These are phyloP conservation scores for Zele albiditarsus DNA, from an alignment of 2,888 invertebrate genomes.

Conservation along the genomic window DNA sequence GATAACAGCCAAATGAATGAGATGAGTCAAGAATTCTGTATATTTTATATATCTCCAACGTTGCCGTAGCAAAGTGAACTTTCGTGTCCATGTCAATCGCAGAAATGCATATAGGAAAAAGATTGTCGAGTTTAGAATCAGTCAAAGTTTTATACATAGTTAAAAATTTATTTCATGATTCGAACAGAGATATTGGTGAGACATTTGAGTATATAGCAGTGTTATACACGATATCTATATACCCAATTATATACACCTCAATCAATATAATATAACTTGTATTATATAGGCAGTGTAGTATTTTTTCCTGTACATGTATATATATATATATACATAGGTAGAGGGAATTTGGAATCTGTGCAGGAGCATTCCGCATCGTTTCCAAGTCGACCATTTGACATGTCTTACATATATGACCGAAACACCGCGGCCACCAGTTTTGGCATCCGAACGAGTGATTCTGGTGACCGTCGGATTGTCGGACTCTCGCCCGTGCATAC, in stretches of 20 bases:
- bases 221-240: no score
- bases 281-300: not conserved
- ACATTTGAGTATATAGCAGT: no score
- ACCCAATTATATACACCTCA: not conserved
- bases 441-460: constrained; percentile 66
- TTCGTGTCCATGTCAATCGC: constrained; percentile 18
- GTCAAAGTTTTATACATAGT: not conserved
- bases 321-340: constrained; percentile 59
- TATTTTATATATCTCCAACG: not conserved
- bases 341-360: constrained; percentile 68
- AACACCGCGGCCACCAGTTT: constrained; percentile 56
- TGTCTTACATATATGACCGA: constrained; percentile 56
- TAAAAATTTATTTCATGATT: not conserved
- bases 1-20: constrained; percentile 31
- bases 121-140: not conserved
- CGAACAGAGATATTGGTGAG: not conserved
- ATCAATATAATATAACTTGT: not conserved
- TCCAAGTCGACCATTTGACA: constrained; percentile 59
- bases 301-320: constrained; percentile 19
- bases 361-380: constrained; percentile 69
- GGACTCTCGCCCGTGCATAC: constrained; percentile 47
- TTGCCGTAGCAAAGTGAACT: constrained; percentile 21
- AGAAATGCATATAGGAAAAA: constrained; percentile 2
- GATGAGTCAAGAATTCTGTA: constrained; percentile 21
- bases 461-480: constrained; percentile 62